These are phyloP conservation scores for Bellardia bayeri DNA, from an alignment of 2,888 invertebrate genomes.

Conservation along the genomic window DNA sequence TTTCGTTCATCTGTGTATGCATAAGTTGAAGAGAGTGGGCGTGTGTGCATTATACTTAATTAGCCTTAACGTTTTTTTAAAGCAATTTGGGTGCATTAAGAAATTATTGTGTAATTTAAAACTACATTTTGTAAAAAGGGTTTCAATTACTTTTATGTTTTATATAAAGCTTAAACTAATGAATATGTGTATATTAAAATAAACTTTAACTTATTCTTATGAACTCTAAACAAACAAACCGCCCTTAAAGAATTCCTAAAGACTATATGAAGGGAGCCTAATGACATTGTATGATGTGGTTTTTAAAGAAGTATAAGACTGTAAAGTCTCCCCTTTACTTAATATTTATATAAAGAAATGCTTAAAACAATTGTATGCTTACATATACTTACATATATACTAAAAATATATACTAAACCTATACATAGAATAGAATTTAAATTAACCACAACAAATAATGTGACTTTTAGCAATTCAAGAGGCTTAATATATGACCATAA, in stretches of 20 bases:
- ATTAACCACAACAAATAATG: conserved; percentile 73
- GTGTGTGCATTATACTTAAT: conserved; percentile 55
- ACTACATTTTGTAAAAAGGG: conserved; percentile 53
- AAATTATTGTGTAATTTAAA: conserved; percentile 62
- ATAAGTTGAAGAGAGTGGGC: background rate
- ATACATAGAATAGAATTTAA: conserved; percentile 45
- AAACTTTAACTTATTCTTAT: background rate
- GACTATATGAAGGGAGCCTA: background rate
- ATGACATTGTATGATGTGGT: conserved; percentile 45
- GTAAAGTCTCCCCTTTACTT: background rate
- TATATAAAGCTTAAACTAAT: conserved; percentile 48
- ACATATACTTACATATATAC: no score
- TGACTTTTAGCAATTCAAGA: conserved; percentile 69
- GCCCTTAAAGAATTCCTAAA: background rate
- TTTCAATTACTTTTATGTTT: conserved; percentile 62
- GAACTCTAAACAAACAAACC: conserved; percentile 4
- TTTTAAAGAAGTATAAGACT: conserved; percentile 7
- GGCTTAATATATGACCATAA: conserved; percentile 69
- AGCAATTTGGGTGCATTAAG: conserved; percentile 67
- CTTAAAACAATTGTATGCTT: conserved; percentile 34
- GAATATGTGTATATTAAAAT: conserved; percentile 46
- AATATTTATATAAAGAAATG: conserved; percentile 39
- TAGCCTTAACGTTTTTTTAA: conserved; percentile 58
- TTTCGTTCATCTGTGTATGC: background rate
- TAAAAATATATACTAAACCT: no score